phyloP scores from a whole-genome alignment of 2,888 invertebrate genomes.

The Pseudococcus viburni region DNA sequence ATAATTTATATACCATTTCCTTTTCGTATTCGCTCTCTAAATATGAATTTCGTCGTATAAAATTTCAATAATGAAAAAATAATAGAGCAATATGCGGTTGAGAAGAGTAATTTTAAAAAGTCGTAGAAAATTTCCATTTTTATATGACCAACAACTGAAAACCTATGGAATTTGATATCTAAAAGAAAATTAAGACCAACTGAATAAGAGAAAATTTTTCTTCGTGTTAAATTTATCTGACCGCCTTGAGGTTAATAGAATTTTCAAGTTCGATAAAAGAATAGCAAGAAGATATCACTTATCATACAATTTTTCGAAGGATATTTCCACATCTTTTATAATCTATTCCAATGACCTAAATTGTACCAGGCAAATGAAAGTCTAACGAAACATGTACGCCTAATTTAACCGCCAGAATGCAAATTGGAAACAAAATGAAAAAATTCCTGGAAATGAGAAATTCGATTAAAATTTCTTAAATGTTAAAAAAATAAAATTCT shows the following conservation, averaged over 20 bases:
- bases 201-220: background rate
- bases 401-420: too few species aligned
- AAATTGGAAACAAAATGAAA: too few species aligned
- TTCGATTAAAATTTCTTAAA: too few species aligned
- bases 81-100: background rate
- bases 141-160: background rate
- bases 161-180: slow-evolving; percentile 6
- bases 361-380: too few species aligned
- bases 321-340: too few species aligned
- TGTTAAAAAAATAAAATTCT: too few species aligned
- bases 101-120: background rate
- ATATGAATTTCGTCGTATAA: background rate
- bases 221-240: background rate
- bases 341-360: too few species aligned
- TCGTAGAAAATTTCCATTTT: background rate
- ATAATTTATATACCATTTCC: background rate
- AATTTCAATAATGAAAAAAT: background rate
- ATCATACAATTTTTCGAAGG: too few species aligned
- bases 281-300: too few species aligned
- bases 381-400: too few species aligned
- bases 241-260: background rate
- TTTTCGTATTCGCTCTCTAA: background rate
- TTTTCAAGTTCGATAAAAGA: background rate
- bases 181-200: background rate
- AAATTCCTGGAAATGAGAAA: too few species aligned